Evolutionary conservation across 2,113 vertebrate genomes (phyloP), one percentile per base, ranked within the genome.

Genomic region (Himantopus leucocephalus): DNA sequence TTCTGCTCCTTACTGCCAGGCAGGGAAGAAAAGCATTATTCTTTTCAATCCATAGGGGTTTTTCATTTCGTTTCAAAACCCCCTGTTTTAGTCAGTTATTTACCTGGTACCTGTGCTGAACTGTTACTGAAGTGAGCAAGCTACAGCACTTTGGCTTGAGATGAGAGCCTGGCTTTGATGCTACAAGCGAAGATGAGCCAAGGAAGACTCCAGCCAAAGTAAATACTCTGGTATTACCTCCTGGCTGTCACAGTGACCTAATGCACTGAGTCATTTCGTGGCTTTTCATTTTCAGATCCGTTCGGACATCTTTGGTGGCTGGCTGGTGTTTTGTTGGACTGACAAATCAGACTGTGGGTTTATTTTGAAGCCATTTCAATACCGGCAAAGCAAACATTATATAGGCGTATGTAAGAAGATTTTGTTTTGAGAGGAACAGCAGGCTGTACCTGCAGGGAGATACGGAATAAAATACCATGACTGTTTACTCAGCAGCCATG

Each of bases 181-280:
- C 45, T 70, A 5, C 47, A 67, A 58, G 86, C 1, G 14, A 92
- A 77, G 70, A 94, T 87, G 93, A 95, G 79, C 95, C 94, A 96
- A 92, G 43, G 72, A 80, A 87, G n/a, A 55, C 56, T 86, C 30
- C 77, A 90, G 94, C 94, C 94, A 96, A 92, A 80, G 59, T 67
- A 94, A 94, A 96, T 70, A 88, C 71, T 75, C 91, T 96, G 95
- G 76, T 88, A 85, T 86, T 90, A 85, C 79, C 56, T 94, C 82
- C 89, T 88, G 91, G 79, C 94, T 87, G 78, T 91, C 93, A 91
- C 91, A 87, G 79, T 96, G 83, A 96, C 90, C 78, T 94, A 94
- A 95, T 92, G 86, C 86, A 91, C 84, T 97, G 93, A 95, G 85
- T 95, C 82, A 94, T 92, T 91, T 85, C 4, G 27, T 95, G 86